Base-by-base conservation (phyloP, 1,140 invertebrate genomes). In the Luehdorfia chinensis region DNA sequence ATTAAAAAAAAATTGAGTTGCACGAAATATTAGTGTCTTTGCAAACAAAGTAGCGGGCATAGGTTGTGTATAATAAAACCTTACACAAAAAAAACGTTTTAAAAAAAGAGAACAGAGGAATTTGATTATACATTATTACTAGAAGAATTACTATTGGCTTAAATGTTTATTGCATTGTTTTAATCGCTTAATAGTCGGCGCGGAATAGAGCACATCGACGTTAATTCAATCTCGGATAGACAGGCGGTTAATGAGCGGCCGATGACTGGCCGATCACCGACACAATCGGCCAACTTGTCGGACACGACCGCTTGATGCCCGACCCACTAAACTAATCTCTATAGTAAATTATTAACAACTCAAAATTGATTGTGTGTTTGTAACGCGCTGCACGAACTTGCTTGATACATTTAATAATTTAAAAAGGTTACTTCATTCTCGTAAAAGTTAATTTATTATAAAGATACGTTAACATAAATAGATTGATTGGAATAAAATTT, bases 141-240 rank as follows among this genome's bases (percentile, higher is more conserved):
- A 31, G 5, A 13, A 19, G 25, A 43, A 43, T 31, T 8, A n/a
- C 1, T 28, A 43, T 43, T 28, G 27, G 21, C 12, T 43, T 8
- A 43, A 41, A 28, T 34, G 45, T 48, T n/a, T 44, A 37, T 34
- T 47, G 44, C 53, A 69, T 75, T 75, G 63, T 72, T 66, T 70
- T 61, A 68, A 59, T 67, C 55, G 47, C 33, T 60, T 68, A 66
- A 73, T 71, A 66, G 60, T 55, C 36, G 57, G 37, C 33, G 51
- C 45, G 50, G 39, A 53, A 59, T 59, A 49, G 51, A 55, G 41
- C 41, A 50, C 59, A 52, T 69, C 55, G 12, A 51, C 63, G 63
- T 55, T 77, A 77, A 77, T 75, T 77, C 60, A 74, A 75, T 77
- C 66, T 68, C 51, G 37, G 50, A 60, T 52, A 57, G 64, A 65